Evolutionary conservation across 2,888 invertebrate species (phyloP).

Genomic region (Ophioninae sp.): DNA sequence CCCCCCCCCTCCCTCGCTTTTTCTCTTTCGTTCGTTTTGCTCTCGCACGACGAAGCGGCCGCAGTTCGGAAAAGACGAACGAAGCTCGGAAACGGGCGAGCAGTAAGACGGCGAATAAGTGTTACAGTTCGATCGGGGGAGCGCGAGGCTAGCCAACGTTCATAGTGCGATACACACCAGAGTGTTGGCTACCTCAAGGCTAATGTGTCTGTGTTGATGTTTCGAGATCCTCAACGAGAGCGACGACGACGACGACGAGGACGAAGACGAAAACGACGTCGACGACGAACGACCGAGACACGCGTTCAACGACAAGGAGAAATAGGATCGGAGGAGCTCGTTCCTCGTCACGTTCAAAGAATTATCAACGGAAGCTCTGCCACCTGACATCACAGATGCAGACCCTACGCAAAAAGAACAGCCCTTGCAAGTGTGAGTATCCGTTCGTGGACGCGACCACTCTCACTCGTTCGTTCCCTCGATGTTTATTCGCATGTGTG

Average conservation of each 20-base stretch:
- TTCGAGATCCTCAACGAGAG: constrained; percentile 46
- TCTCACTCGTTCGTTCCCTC: neutral
- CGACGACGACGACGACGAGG: constrained; percentile 42
- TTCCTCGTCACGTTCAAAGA: constrained; percentile 32
- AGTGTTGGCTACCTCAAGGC: constrained; percentile 42
- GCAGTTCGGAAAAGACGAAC: constrained; percentile 25
- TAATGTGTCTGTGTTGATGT: constrained; percentile 61
- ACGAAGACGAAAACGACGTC: constrained; percentile 28
- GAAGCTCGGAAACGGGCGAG: constrained; percentile 12
- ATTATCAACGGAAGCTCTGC: constrained; percentile 37
- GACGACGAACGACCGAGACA: constrained; percentile 11
- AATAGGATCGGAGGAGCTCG: constrained; percentile 19
- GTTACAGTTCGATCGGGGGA: constrained; percentile 31
- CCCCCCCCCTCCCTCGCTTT: neutral
- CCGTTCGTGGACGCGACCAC: neutral
- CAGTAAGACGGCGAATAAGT: constrained; percentile 20
- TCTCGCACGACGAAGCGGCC: neutral
- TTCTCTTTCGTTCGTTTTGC: neutral
- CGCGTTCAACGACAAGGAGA: neutral
- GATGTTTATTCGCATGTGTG: neutral
- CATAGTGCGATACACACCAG: constrained; percentile 48
- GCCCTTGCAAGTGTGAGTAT: constrained; percentile 96
- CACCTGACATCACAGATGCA: constrained; percentile 85
- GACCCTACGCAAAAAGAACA: constrained; percentile 95
- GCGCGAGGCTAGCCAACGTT: constrained; percentile 37